These are phyloP conservation scores for Mycteria americana DNA, from an alignment of 2,797 vertebrate species.

Conservation along the genomic window DNA sequence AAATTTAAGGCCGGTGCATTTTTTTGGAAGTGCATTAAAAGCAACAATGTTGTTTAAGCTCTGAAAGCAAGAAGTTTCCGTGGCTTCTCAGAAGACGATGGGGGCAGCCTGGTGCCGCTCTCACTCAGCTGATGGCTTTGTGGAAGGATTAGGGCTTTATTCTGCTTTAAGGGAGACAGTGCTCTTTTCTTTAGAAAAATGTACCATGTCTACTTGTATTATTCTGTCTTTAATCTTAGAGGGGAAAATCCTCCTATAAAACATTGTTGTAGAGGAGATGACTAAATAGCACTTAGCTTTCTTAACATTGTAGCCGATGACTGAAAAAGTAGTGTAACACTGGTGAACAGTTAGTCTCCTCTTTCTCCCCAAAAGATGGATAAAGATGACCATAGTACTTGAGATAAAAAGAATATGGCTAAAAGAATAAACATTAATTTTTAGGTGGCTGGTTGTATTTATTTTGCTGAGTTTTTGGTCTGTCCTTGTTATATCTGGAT, in stretches of 20 bases:
- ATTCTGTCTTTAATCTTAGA: background rate
- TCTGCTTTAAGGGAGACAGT: background rate
- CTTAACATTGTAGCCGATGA: background rate
- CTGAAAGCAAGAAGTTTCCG: background rate
- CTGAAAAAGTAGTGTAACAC: background rate
- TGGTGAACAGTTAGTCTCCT: background rate
- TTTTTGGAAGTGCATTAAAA: background rate
- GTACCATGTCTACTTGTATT: background rate
- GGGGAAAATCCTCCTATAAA: background rate
- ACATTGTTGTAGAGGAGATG: background rate
- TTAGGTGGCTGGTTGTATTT: background rate
- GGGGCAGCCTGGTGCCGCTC: background rate
- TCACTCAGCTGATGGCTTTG: background rate
- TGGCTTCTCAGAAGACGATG: background rate
- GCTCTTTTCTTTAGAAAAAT: background rate
- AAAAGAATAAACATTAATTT: background rate
- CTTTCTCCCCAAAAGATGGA: background rate
- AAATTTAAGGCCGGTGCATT: background rate
- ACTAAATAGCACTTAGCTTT: background rate
- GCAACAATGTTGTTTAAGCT: background rate
- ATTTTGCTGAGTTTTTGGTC: background rate
- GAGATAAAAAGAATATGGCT: background rate
- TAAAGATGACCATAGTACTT: background rate
- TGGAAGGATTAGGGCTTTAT: background rate
- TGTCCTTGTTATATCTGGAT: background rate